Evolutionary conservation across 2,113 vertebrate genomes (phyloP).

Genomic region (Pelusios castaneus): DNA sequence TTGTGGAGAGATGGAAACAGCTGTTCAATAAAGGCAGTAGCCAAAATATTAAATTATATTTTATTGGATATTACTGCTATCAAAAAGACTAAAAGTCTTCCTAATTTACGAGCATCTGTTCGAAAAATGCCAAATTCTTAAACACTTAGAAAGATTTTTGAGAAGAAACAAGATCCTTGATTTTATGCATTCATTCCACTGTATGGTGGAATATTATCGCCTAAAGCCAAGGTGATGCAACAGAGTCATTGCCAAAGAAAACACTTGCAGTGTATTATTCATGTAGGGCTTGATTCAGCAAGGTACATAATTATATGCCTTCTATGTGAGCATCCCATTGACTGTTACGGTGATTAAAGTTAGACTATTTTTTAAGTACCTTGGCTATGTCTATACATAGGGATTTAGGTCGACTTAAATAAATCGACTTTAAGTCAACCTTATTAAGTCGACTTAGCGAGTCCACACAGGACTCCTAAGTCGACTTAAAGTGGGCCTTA

Average conservation of each 20-base stretch:
- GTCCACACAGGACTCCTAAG: too few relatives aligned
- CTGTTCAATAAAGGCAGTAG: conserved; percentile 19
- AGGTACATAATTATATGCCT: background rate
- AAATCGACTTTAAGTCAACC: too few relatives aligned
- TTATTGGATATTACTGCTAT: conserved; percentile 26
- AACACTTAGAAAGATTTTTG: conserved; percentile 43
- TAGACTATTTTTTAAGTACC: background rate
- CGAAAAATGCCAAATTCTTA: conserved; percentile 46
- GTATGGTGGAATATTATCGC: conserved; percentile 28
- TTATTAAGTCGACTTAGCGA: too few relatives aligned
- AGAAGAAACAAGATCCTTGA: background rate
- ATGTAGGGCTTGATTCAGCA: conserved; percentile 13
- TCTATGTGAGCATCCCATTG: background rate
- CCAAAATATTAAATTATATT: conserved; percentile 39
- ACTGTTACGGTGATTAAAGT: conserved; percentile 21
- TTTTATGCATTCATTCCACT: conserved; percentile 22
- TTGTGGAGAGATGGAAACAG: conserved; percentile 7
- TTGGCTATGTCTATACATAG: too few relatives aligned
- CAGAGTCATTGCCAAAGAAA: conserved; percentile 44
- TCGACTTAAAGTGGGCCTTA: too few relatives aligned
- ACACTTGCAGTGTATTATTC: conserved; percentile 18
- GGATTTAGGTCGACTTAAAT: too few relatives aligned
- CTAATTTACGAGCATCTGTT: conserved; percentile 34
- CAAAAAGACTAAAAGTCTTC: conserved; percentile 19
- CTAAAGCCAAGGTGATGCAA: conserved; percentile 46